Evolutionary conservation across 1,140 invertebrate genomes (phyloP), one percentile per base, ranked within the genome.

Genomic region (Drosophila hydei): DNA sequence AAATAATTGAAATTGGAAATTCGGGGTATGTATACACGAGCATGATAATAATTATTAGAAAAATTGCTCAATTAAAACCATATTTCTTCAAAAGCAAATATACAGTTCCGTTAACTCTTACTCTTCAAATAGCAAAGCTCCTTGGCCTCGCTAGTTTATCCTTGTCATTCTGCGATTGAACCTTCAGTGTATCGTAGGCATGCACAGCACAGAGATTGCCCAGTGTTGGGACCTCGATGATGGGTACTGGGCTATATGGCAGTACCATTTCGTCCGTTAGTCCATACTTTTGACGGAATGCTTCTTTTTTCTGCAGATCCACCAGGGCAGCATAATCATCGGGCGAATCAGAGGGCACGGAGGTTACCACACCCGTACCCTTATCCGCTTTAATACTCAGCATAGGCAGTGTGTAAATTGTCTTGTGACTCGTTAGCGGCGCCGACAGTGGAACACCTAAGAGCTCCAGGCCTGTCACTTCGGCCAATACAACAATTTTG

Each of bases 361-460:
- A 98, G 0, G 98, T 99, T 0, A 99, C 99, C 63, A 99, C 94
- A 14, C 98, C 99, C 7, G 99, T 99, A 14, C 98, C 97, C 93
- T 99, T 99, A 79, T 99, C 97, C 90, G 98, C 97, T 92, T 99
- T 99, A 70, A 99, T 99, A 5, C 97, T 99, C 25, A 99, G 91
- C 98, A 99, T 99, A 11, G 99, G 99, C 14, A 99, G 93, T 1
- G 97, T 95, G 90, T 99, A 99, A 56, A 99, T 96, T 43, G 94
- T 93, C 43, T 96, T 93, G 90, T 98, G 96, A 8, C 90, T 92
- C 0, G 97, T 96, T 50, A 99, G 92, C 6, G 99, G 98, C 4
- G 97, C 96, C 79, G 94, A 94, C 4, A 99, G 79, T 45, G 94
- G 93, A 14, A 95, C 87, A 47, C 98, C 99, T 77, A 99, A 78